Evolutionary conservation across 2,888 invertebrate genomes (phyloP), one percentile per base, ranked within the genome.

Genomic region (Pinctada fucata): DNA sequence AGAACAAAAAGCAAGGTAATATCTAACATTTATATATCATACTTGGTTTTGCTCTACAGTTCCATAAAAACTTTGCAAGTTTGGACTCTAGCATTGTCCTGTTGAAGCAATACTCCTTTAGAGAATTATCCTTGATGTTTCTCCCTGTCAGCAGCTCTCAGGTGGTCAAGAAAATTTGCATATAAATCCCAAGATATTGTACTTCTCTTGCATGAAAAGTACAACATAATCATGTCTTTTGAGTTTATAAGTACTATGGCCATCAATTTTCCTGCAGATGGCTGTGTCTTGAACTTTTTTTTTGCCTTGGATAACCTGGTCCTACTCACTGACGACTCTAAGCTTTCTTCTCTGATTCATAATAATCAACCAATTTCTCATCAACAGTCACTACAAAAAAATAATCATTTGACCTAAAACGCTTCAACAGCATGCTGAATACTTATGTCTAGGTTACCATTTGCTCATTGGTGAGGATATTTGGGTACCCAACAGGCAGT

Each of bases 1-100:
- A 78, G 69, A 76, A 76, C 67, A 72, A 75, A 81, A 74, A 76
- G 50, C 52, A 8, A 31, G 50, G 78, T 78, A 31, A 31, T 31
- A 31, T 31, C 31, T 31, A 31, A 31, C 31, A 31, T 31, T 31
- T 31, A n/a, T n/a, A n/a, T n/a, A n/a, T 58, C 58, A 58, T 58
- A 58, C 58, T 13, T 58, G 58, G 31, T 58, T 58, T 58, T 13
- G 13, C 58, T 58, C 58, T 58, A 58, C 58, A 58, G 6, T 58
- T 58, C 58, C 13, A 13, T 58, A 10, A 10, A 10, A 6, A 10
- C 58, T 58, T 58, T 58, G 58, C 58, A 58, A 58, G 58, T 58
- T 6, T 58, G 58, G 58, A 58, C 58, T 58, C 58, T 58, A 6
- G 58, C 58, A 13, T 58, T 58, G 58, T 58, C 6, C 58, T 13